Percentiles rank a stretch among this genome's conserved stretches.
phyloP scores from a whole-genome alignment of 37 sponge, comb jelly and placozoan species.

The Haliclona indistincta region DNA sequence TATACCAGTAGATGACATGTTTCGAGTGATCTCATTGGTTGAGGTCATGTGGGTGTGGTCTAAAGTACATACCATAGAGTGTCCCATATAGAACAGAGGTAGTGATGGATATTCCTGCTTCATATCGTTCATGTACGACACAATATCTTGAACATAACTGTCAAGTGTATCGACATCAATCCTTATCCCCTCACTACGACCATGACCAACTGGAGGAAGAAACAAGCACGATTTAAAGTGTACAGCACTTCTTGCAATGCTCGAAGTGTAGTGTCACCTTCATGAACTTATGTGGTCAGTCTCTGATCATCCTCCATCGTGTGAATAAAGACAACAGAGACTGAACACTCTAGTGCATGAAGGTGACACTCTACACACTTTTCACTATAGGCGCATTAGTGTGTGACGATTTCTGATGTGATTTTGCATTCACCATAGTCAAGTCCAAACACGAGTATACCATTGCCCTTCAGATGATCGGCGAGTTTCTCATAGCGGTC shows the following conservation, averaged over 20 bases:
- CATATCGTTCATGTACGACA: constrained; percentile 29
- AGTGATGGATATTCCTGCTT: constrained; percentile 32
- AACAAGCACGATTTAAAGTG: too few relatives aligned
- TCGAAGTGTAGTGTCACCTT: not conserved
- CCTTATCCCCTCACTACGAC: constrained; percentile 71
- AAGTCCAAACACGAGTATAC: constrained; percentile 42
- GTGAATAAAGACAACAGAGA: not conserved
- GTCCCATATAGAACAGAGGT: constrained; percentile 74
- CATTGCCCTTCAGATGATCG: constrained; percentile 22
- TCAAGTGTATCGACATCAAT: constrained; percentile 33
- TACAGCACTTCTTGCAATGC: not conserved
- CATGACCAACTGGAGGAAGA: constrained; percentile 67
- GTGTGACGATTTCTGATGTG: not conserved
- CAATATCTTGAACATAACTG: constrained; percentile 54
- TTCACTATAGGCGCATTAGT: not conserved
- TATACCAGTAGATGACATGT: too few relatives aligned
- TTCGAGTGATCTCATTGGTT: too few relatives aligned
- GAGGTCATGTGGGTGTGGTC: too few relatives aligned
- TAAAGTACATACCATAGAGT: constrained; percentile 86
- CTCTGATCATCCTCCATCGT: not conserved
- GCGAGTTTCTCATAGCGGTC: constrained; percentile 63
- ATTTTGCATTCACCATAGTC: constrained; percentile 49
- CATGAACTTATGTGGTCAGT: not conserved
- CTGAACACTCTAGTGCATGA: not conserved
- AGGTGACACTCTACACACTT: not conserved